A percentile compares a stretch with the other conserved stretches of the same genome.
Conservation (phyloP, 2,113 vertebrate species). For the Thalassoma bifasciatum region DNA sequence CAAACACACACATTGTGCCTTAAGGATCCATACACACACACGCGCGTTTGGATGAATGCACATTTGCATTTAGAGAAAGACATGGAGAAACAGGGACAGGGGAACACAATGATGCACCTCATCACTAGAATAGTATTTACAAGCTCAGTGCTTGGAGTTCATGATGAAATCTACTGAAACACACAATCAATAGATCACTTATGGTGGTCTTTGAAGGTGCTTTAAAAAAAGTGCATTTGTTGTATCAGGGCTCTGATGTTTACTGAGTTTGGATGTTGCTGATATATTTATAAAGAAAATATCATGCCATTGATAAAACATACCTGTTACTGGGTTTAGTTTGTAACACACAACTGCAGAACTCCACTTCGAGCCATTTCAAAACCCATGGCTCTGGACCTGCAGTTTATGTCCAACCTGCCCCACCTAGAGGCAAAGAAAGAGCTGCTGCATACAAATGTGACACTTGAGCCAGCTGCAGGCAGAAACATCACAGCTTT, state of each 20-base stretch:
- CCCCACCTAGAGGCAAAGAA: not conserved
- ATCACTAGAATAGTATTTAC: not conserved
- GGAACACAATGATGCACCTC: not conserved
- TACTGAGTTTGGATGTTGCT: not conserved
- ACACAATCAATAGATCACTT: not conserved
- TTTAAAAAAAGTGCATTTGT: not conserved
- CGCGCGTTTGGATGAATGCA: conserved; percentile 9
- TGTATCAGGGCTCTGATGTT: too few species aligned
- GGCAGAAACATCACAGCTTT: not conserved
- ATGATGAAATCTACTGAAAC: conserved; percentile 10
- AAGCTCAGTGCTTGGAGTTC: not conserved
- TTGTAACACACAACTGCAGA: not conserved
- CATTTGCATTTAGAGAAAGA: conserved; percentile 21
- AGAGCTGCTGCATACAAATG: not conserved
- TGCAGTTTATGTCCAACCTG: not conserved
- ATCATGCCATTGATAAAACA: not conserved
- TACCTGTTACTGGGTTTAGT: not conserved
- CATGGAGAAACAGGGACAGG: not conserved
- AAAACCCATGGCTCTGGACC: not conserved
- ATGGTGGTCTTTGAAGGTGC: not conserved
- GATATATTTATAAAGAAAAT: not conserved
- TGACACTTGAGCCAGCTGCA: not conserved
- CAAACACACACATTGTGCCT: conserved; percentile 27
- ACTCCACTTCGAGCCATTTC: not conserved
- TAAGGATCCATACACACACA: conserved; percentile 29